Conservation (phyloP, 2,113 vertebrate species). For the Saiga tatarica region DNA sequence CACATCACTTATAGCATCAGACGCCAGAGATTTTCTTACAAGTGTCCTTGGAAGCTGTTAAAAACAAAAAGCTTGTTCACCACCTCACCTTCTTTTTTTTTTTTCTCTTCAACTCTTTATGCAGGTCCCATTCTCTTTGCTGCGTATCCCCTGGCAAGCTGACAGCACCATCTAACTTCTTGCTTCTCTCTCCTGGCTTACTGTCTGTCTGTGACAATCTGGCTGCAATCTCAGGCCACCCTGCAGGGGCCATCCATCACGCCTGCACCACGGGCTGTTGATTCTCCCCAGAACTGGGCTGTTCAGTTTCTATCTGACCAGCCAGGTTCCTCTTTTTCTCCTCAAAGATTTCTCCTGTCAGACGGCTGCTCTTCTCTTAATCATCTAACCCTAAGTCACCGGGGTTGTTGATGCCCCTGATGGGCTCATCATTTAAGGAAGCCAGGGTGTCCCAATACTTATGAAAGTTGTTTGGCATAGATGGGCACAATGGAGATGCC, state of each 20-base stretch:
- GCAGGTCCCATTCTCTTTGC: not conserved
- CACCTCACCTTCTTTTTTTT: not conserved
- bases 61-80: not conserved
- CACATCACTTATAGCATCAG: not conserved
- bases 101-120: not conserved
- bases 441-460: not conserved
- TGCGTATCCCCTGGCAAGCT: not conserved
- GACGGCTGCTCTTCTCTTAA: not conserved
- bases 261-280: not conserved
- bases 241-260: conserved; percentile 15
- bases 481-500: not conserved
- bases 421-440: not conserved
- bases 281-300: not conserved
- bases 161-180: conserved; percentile 47
- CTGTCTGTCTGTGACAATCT: conserved; percentile 39
- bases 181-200: not conserved
- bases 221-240: conserved; percentile 36
- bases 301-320: not conserved
- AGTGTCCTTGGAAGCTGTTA: conserved; percentile 29
- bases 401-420: not conserved
- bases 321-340: not conserved
- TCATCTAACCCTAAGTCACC: not conserved
- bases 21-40: not conserved
- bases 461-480: not conserved
- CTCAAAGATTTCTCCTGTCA: not conserved